Base-by-base conservation (phyloP, 1,140 invertebrate genomes). In the Halesus radiatus region DNA sequence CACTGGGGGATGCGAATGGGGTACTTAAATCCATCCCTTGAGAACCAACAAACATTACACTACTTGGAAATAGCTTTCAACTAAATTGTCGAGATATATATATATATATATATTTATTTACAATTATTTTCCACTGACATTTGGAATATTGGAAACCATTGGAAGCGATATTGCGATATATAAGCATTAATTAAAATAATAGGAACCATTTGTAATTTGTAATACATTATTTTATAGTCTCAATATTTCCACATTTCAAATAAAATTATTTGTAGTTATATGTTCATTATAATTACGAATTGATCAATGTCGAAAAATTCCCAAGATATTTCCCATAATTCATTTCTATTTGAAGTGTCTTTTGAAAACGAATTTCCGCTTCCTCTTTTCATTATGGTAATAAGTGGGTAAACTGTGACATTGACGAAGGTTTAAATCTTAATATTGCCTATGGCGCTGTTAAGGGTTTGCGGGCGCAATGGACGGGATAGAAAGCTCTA, bases 311-410 rank as follows among this genome's bases (percentile, higher is more conserved):
- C 56, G 7, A 23, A 50, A 32, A 37, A 18, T 32, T 37, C 29
- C 15, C 64, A 53, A 22, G 68, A 72, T 72, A 72, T 72, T 22
- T 72, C 45, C 20, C 18, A 72, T 53, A 26, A 53, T 23, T 53
- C 50, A 72, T 72, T 52, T 72, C 45, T 15, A 18, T 52, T 72
- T 72, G 50, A 72, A 26, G 68, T 53, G 52, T 45, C 68, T 54
- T 72, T 72, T 52, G 68, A 76, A 64, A 76, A 76, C 58, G 74
- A 68, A 78, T 68, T 78, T 78, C 62, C 76, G 45, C 18, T 78
- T 79, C 70, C 53, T 60, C 53, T 76, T 80, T 82, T 82, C 74
- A 82, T 82, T 80, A 80, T 82, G 78, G 68, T 80, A 80, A 82
- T 82, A 78, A 80, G 78, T 76, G 53, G 78, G 78, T 78, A 80